Evolutionary conservation across 2,888 invertebrate species (phyloP).

Genomic region (Teleogryllus oceanicus): DNA sequence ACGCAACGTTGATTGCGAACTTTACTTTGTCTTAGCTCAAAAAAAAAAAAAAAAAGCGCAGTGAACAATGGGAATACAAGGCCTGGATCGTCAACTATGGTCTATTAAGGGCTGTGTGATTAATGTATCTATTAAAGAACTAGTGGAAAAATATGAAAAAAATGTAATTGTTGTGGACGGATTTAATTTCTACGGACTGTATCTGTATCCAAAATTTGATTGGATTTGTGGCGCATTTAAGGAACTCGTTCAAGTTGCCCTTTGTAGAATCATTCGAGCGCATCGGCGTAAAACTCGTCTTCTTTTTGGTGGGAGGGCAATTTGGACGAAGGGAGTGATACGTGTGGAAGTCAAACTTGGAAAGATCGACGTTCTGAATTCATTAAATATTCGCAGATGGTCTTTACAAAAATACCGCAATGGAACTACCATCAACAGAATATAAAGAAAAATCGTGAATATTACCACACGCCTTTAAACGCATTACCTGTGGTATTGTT

Average conservation of each 20-base stretch:
- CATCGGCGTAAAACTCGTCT: not conserved
- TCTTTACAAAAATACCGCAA: not conserved
- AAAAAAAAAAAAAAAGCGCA: no score
- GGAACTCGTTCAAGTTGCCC: not conserved
- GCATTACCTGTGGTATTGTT: not conserved
- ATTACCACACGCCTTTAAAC: not conserved
- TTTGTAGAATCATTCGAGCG: not conserved
- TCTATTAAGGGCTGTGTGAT: no score
- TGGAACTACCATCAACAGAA: not conserved
- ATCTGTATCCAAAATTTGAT: slow-evolving; percentile 8
- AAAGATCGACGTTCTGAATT: not conserved
- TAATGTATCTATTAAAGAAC: not conserved
- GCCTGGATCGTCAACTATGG: no score
- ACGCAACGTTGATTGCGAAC: no score
- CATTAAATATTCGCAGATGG: not conserved
- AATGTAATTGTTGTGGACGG: not conserved
- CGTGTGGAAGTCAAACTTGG: not conserved
- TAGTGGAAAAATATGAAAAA: not conserved
- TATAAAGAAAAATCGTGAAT: not conserved
- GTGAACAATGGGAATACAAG: no score
- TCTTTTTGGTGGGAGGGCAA: not conserved
- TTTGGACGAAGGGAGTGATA: not conserved
- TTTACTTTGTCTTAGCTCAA: no score
- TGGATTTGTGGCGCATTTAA: not conserved
- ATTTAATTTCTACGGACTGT: not conserved